Evolutionary conservation across 2,113 vertebrate genomes (phyloP).

Genomic region (Drymodes brunneopygia): DNA sequence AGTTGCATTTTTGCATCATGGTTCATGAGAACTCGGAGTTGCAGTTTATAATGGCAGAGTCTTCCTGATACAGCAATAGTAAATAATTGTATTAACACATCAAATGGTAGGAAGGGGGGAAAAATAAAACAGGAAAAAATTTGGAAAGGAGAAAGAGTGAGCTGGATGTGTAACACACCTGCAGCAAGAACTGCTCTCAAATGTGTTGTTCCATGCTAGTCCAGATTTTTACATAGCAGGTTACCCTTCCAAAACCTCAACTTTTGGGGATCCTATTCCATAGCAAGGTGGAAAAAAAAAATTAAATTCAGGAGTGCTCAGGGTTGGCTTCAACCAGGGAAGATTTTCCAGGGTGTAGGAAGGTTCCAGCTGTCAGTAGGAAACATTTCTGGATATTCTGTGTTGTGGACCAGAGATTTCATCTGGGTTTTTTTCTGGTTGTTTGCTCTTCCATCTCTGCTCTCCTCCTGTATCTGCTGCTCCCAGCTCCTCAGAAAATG

Average conservation of each 20-base stretch:
- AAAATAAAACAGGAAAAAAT: fast-evolving
- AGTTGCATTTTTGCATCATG: neutral
- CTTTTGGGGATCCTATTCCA: neutral
- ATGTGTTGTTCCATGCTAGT: neutral
- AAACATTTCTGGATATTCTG: neutral
- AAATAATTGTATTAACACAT: neutral
- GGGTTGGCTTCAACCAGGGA: neutral
- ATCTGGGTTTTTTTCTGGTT: neutral
- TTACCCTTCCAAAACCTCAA: neutral
- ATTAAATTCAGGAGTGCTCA: neutral
- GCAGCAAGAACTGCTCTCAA: neutral
- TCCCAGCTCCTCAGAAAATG: neutral
- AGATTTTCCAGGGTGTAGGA: neutral
- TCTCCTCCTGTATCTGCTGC: neutral
- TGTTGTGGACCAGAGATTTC: neutral
- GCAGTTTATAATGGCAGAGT: neutral
- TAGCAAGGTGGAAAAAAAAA: fast-evolving
- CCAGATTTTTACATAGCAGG: neutral
- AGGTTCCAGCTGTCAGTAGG: neutral
- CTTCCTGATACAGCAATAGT: neutral
- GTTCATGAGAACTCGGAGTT: neutral
- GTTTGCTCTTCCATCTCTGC: neutral
- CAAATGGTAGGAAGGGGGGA: neutral
- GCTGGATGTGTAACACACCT: neutral
- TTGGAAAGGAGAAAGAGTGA: neutral